A percentile compares a stretch with the other conserved stretches of the same genome.
Evolutionary conservation across 2,113 vertebrate genomes (phyloP).

Genomic region (Pandion haliaetus): DNA sequence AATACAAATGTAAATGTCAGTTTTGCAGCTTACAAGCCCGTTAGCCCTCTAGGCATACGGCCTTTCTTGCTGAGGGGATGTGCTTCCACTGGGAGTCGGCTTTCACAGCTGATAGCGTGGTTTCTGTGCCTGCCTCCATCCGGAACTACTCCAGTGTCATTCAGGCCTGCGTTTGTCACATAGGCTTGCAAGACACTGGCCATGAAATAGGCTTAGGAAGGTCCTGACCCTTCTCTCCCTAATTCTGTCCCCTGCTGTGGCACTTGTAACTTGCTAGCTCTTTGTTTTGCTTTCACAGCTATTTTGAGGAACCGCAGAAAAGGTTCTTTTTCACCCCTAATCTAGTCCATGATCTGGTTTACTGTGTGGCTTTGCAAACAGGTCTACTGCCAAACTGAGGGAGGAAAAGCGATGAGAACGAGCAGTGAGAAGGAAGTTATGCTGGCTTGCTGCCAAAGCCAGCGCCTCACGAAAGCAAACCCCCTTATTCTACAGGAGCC

Average conservation of each 20-base stretch:
- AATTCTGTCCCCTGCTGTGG: background rate
- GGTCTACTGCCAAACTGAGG: background rate
- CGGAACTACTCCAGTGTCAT: background rate
- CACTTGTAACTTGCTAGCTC: background rate
- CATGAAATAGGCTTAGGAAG: background rate
- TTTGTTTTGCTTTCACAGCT: background rate
- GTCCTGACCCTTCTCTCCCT: background rate
- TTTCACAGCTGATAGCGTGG: background rate
- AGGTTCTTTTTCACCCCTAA: background rate
- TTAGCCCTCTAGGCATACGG: background rate
- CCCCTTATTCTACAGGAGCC: background rate
- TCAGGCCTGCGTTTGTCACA: background rate
- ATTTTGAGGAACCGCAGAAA: background rate
- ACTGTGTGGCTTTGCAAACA: background rate
- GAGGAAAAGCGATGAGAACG: background rate
- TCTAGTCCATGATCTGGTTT: background rate
- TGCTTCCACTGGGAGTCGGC: background rate
- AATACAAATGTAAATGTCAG: slow-evolving; percentile 30
- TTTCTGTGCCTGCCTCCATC: background rate
- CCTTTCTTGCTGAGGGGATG: background rate
- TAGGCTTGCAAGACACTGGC: background rate
- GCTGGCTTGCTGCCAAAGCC: background rate
- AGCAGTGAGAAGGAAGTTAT: background rate
- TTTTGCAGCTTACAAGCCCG: background rate
- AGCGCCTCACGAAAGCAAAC: background rate